Conservation (phyloP, 1,140 invertebrate genomes). For the Magallana angulata region DNA sequence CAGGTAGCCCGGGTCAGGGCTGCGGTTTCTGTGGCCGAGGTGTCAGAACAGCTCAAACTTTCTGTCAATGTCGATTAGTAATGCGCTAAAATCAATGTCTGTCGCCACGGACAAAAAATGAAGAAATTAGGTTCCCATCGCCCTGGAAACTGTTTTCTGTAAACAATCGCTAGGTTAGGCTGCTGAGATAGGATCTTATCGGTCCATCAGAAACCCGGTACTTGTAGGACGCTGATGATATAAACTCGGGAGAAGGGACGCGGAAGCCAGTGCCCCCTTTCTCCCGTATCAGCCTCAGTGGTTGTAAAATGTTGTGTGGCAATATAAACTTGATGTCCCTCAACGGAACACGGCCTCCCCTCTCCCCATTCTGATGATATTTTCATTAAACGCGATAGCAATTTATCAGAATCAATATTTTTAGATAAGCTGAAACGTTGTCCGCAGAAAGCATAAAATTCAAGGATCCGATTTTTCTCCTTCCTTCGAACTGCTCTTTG, state of each 20-base stretch:
- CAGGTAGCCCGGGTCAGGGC: no score
- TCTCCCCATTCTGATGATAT: neutral
- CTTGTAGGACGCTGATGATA: slow-evolving; percentile 18
- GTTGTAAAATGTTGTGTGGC: neutral
- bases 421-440: no score
- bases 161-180: slow-evolving; percentile 17
- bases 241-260: neutral
- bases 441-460: no score
- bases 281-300: neutral
- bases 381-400: no score
- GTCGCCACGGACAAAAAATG: neutral
- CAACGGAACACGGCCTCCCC: neutral
- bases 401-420: no score
- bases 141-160: slow-evolving; percentile 15
- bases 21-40: neutral
- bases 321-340: neutral
- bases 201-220: neutral
- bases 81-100: slow-evolving; percentile 12
- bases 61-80: slow-evolving; percentile 16
- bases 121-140: slow-evolving; percentile 28
- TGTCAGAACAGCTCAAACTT: neutral
- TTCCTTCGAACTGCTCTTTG: no score
- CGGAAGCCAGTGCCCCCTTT: neutral
- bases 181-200: slow-evolving; percentile 16
- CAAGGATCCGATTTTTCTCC: no score